These are phyloP conservation scores for Sebastes schlegelii DNA, from an alignment of 2,113 vertebrate genomes.

Conservation along the genomic window DNA sequence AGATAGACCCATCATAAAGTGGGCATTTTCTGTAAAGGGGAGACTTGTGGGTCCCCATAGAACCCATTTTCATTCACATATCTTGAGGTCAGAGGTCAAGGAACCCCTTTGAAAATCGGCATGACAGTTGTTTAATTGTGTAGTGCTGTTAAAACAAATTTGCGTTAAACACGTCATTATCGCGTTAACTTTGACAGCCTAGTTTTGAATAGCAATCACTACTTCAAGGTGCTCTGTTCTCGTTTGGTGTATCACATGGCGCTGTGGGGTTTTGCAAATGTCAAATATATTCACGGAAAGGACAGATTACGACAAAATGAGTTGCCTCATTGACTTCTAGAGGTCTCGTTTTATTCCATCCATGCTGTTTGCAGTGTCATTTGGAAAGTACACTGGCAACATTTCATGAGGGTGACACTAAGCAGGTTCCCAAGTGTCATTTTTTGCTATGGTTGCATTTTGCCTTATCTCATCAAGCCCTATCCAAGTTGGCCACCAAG, in stretches of 20 bases:
- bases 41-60: too few relatives aligned
- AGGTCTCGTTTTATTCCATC: background rate
- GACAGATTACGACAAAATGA: conserved; percentile 6
- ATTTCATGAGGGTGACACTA: conserved; percentile 44
- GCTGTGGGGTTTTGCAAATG: conserved; percentile 14
- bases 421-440: conserved; percentile 21
- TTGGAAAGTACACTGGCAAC: conserved; percentile 46
- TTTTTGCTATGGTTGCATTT: conserved; percentile 34
- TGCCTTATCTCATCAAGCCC: conserved; percentile 30
- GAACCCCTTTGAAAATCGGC: too few relatives aligned
- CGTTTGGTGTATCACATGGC: background rate
- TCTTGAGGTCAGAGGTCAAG: too few relatives aligned
- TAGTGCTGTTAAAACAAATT: too few relatives aligned
- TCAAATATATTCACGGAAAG: conserved; percentile 8
- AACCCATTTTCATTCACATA: too few relatives aligned
- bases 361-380: conserved; percentile 8
- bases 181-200: too few relatives aligned
- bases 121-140: too few relatives aligned
- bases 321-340: background rate
- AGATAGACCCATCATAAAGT: too few relatives aligned
- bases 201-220: conserved; percentile 39
- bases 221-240: conserved; percentile 12
- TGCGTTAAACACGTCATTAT: too few relatives aligned
- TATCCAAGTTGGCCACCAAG: conserved; percentile 28
- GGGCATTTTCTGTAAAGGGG: too few relatives aligned